phyloP scores from a whole-genome alignment of 2,888 invertebrate genomes.

The Stictocephala bisonia region DNA sequence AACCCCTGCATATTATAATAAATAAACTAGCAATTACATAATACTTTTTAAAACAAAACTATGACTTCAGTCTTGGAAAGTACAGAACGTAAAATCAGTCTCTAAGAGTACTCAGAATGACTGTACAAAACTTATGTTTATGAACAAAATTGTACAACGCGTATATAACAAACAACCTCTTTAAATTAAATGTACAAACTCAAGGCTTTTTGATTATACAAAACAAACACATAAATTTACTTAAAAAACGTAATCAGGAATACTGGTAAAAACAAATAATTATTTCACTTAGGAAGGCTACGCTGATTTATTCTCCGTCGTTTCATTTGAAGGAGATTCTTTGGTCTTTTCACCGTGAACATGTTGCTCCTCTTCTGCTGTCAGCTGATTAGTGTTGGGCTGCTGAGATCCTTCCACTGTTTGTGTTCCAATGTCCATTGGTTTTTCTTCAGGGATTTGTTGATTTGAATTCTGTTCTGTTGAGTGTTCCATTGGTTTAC shows the following conservation, averaged over 20 bases:
- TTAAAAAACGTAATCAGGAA: slow-evolving; percentile 30
- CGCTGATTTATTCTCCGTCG: slow-evolving; percentile 11
- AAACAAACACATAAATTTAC: slow-evolving; percentile 28
- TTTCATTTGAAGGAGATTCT: not conserved
- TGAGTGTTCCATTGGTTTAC: not conserved
- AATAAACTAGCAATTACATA: slow-evolving; percentile 3
- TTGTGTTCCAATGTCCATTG: slow-evolving; percentile 11
- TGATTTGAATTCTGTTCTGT: not conserved
- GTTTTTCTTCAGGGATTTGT: not conserved
- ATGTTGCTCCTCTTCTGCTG: not conserved
- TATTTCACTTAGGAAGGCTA: slow-evolving; percentile 1
- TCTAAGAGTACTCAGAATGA: not conserved
- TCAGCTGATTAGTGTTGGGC: not conserved
- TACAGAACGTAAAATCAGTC: slow-evolving; percentile 37
- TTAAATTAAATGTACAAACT: slow-evolving; percentile 28
- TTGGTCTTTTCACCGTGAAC: not conserved
- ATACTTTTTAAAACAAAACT: slow-evolving; percentile 31
- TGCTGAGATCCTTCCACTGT: not conserved
- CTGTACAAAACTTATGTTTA: slow-evolving; percentile 40
- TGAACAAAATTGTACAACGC: slow-evolving; percentile 36
- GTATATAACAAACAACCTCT: not conserved
- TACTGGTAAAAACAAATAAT: slow-evolving; percentile 32
- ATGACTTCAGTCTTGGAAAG: slow-evolving; percentile 39
- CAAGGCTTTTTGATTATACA: slow-evolving; percentile 11
- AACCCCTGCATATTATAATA: not conserved